Evolutionary conservation across 2,113 vertebrate species (phyloP).

Genomic region (Xyliphius kryptos): DNA sequence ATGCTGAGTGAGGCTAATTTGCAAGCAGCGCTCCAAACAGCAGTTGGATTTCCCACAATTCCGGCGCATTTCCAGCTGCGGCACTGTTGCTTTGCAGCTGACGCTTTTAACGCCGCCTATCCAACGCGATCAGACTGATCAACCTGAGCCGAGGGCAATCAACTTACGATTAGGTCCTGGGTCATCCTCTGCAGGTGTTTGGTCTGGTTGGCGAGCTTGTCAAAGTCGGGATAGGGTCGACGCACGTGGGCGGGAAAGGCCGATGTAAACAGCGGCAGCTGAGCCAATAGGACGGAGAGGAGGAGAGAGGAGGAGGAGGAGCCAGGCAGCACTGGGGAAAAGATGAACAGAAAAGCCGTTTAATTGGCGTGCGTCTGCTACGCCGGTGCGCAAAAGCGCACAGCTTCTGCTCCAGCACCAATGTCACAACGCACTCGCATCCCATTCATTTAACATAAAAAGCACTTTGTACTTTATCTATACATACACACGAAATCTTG

Average conservation of each 20-base stretch:
- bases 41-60: conserved; percentile 19
- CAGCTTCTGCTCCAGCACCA: too few relatives aligned
- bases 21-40: conserved; percentile 35
- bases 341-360: conserved; percentile 54
- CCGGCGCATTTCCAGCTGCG: too few relatives aligned
- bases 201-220: conserved; percentile 71
- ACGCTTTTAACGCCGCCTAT: background rate
- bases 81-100: background rate
- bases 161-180: conserved; percentile 68
- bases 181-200: conserved; percentile 67
- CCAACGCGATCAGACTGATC: background rate
- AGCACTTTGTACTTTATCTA: too few relatives aligned
- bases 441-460: too few relatives aligned
- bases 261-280: conserved; percentile 62
- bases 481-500: too few relatives aligned
- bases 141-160: background rate
- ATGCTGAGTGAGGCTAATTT: conserved; percentile 16
- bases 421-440: too few relatives aligned
- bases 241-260: conserved; percentile 56
- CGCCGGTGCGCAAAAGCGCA: background rate
- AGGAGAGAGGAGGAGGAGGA: conserved; percentile 68
- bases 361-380: background rate
- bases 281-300: conserved; percentile 67
- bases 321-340: conserved; percentile 64
- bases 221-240: conserved; percentile 55